Evolutionary conservation across 2,888 invertebrate species (phyloP), one percentile per base, ranked within the genome.

Genomic region (Teleiodes luculella): DNA sequence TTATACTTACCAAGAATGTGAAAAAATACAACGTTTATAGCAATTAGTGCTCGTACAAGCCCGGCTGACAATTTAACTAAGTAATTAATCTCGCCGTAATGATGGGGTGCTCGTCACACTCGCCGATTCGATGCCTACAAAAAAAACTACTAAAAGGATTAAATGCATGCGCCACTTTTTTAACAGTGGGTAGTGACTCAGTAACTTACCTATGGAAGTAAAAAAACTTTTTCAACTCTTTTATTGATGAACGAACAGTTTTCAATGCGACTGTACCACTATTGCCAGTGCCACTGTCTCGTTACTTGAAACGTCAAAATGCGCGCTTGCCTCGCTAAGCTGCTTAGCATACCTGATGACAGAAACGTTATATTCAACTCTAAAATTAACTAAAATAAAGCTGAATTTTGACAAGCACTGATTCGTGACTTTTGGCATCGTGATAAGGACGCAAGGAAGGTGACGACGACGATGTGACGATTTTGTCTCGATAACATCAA

Each of bases 401-500:
- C 61, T 58, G 45, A 70, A 55, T 58, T 68, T 65, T 59, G 52
- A 37, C 52, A 20, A 33, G 7, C 39, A 59, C 49, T 41, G 43
- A 41, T 54, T 53, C 78, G 78, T 84, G 84, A 83, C 86, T 86
- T 86, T 86, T 86, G 80, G 80, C 86, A 84, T 86, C 84, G 68
- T 72, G 83, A 83, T 84, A 83, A 85, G 74, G 73, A 69, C 70
- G 71, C 72, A 74, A 75, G 64, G 73, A 76, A 81, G 83, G 86
- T 88, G 86, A 88, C 86, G 43, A 43, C 85, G 43, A 24, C 86
- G 43, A 43, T 86, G 43, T 43, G 43, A 43, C 13, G 43, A 43
- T 85, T 85, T 87, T 86, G 82, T 81, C 68, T 79, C 76, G 88
- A 89, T 88, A 87, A 86, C 80, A 88, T 87, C 87, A 80, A 83